Evolutionary conservation across 2,888 invertebrate species (phyloP).

Genomic region (Halictus ligatus): DNA sequence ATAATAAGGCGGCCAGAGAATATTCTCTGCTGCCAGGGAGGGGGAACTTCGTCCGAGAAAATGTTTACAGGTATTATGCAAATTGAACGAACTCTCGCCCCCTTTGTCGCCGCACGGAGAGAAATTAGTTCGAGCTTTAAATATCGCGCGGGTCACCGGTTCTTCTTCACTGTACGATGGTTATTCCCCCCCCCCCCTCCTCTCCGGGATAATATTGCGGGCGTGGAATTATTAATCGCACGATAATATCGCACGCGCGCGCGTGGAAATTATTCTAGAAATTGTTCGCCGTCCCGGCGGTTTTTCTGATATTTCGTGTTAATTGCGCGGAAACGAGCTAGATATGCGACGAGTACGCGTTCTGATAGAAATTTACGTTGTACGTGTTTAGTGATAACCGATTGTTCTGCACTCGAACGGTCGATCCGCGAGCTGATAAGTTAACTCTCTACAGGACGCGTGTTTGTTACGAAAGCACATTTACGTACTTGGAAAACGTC

Average conservation of each 20-base stretch:
- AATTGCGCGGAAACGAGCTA: neutral
- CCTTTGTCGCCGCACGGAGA: neutral
- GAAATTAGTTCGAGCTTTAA: conserved; percentile 2
- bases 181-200: neutral
- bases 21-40: neutral
- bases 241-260: neutral
- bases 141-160: conserved; percentile 6
- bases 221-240: neutral
- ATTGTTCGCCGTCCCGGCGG: neutral
- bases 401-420: neutral
- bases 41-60: neutral
- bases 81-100: conserved; percentile 5
- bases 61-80: conserved; percentile 13
- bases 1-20: neutral
- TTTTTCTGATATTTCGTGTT: neutral
- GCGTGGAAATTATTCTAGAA: neutral
- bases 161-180: neutral
- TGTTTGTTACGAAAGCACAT: neutral
- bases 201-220: neutral
- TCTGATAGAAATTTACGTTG: neutral
- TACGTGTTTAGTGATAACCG: neutral
- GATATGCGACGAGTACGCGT: neutral
- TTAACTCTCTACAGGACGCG: neutral
- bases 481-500: neutral
- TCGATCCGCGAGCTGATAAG: neutral